Base-by-base conservation (phyloP, 2,797 vertebrate genomes). In the Hippocampus kuda region DNA sequence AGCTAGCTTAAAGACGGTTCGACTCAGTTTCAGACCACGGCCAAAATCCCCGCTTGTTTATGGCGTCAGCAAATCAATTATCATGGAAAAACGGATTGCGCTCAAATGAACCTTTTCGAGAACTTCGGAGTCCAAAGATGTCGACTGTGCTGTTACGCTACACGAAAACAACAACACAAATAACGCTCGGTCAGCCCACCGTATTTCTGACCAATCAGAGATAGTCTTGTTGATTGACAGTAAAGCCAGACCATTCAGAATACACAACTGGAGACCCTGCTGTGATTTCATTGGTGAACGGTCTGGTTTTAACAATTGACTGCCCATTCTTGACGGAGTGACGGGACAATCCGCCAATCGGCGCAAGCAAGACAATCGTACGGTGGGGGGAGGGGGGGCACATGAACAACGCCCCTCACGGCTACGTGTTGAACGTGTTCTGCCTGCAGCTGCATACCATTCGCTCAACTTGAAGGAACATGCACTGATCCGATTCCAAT, bases 161-260 rank as follows among this genome's bases (percentile, higher is more conserved):
- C 64, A 79, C 76, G 76, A 87, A 84, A 89, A 88, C 86, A 89
- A 91, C 88, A 91, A 90, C 88, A 90, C 88, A 90, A 84, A 84
- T 16, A 6, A 51, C 66, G 79, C 86, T 78, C 67, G 24, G 63
- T 10, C 24, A n/a, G 56, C 77, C 80, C 65, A 3, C 5, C 15
- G 3, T 22, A 13, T 20, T 3, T 6, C 1, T 27, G 66, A 24
- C 90, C 84, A 90, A 89, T 89, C 69, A 76, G 18, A 76, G n/a
- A 56, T 6, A 1, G 44, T 24, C 0, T 1, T 0, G 1, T 1
- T 9, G 56, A 83, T 68, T 26, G 82, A 79, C 71, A 68, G 7
- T 0, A 0, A 0, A 0, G 24, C 8, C 0, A 6, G 20, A 48
- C 86, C 76, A 85, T 1, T 88, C 22, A 71, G 2, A 27, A 9